Conservation (phyloP, 1,140 invertebrate genomes). For the Formica exsecta region DNA sequence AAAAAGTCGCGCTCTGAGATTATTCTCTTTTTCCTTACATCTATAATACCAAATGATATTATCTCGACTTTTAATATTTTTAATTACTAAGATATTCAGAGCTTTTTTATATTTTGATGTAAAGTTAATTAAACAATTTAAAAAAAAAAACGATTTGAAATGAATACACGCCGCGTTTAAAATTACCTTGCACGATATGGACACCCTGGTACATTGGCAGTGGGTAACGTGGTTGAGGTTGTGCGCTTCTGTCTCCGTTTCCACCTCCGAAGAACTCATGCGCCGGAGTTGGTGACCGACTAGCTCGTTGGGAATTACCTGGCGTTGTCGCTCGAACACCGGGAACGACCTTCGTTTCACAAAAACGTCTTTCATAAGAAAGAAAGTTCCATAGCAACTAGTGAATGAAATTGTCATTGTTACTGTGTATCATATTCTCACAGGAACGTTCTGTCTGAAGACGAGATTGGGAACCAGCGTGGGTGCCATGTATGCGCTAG, state of each 20-base stretch:
- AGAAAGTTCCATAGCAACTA: background rate
- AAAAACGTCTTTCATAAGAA: background rate
- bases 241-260: constrained; percentile 82
- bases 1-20: background rate
- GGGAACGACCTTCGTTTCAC: constrained; percentile 76
- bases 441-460: constrained; percentile 85
- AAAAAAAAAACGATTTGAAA: constrained; percentile 13
- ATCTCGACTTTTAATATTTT: background rate
- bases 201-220: constrained; percentile 86
- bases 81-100: background rate
- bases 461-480: constrained; percentile 84
- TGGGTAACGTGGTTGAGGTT: constrained; percentile 84
- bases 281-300: constrained; percentile 84
- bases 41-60: background rate
- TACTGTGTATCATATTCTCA: constrained; percentile 61
- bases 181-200: constrained; percentile 84
- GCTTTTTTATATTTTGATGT: background rate
- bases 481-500: constrained; percentile 82
- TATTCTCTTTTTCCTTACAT: background rate
- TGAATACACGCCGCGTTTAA: background rate
- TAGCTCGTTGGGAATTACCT: constrained; percentile 83
- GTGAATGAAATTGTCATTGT: background rate
- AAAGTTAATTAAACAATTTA: background rate
- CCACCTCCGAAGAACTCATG: constrained; percentile 82
- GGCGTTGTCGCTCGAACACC: constrained; percentile 83